These are phyloP conservation scores for Ancistrus triradiatus DNA, from an alignment of 2,113 vertebrate genomes.

Conservation along the genomic window DNA sequence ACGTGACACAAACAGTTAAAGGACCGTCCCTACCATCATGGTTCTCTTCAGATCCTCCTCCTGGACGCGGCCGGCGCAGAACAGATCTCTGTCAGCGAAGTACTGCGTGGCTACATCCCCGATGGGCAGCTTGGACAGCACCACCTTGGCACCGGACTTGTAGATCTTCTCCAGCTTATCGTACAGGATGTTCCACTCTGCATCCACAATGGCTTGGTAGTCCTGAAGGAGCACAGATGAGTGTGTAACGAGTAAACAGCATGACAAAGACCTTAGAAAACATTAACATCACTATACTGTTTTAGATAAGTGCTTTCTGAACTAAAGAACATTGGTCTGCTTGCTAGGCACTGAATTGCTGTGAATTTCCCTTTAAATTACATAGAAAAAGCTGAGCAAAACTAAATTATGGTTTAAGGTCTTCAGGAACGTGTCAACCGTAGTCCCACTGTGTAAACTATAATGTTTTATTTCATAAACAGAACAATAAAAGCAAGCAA, in stretches of 20 bases:
- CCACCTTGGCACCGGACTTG: constrained; percentile 88
- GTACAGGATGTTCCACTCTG: constrained; percentile 96
- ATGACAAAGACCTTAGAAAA: background rate
- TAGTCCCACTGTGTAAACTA: too few relatives aligned
- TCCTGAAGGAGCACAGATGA: constrained; percentile 67
- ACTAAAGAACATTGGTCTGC: too few relatives aligned
- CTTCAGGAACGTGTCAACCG: too few relatives aligned
- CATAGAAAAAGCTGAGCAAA: too few relatives aligned
- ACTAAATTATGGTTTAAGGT: too few relatives aligned
- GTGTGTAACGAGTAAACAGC: background rate
- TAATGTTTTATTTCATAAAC: too few relatives aligned
- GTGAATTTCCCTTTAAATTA: too few relatives aligned
- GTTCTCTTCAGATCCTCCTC: constrained; percentile 96
- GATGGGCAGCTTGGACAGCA: constrained; percentile 91
- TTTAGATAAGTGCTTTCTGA: too few relatives aligned
- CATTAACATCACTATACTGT: too few relatives aligned
- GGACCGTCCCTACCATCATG: constrained; percentile 82
- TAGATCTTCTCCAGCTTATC: constrained; percentile 94
- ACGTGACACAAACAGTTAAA: background rate
- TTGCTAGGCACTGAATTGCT: too few relatives aligned
- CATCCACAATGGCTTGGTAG: constrained; percentile 96
- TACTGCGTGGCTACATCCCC: constrained; percentile 96
- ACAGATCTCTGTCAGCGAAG: constrained; percentile 94
- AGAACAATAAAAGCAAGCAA: background rate
- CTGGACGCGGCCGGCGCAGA: constrained; percentile 90